These are phyloP conservation scores for Liasis olivaceus DNA, from an alignment of 2,797 vertebrate genomes.

Conservation along the genomic window DNA sequence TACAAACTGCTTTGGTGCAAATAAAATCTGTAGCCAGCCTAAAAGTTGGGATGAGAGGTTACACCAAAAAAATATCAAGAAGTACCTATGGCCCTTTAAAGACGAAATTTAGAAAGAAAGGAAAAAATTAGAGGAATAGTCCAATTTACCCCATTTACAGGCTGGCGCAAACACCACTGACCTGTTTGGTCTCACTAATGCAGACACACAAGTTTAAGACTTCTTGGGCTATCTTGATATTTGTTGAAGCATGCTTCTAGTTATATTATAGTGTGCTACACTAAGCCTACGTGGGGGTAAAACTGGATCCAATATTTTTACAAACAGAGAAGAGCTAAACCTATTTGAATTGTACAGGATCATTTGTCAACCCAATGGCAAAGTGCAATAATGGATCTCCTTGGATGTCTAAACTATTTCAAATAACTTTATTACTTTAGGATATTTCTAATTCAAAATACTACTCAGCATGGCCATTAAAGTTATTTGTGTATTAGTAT, in stretches of 20 bases:
- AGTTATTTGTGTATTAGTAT: neutral
- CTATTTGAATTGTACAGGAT: neutral
- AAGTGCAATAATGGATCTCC: neutral
- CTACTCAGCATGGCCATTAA: neutral
- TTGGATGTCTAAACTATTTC: neutral
- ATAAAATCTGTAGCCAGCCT: neutral
- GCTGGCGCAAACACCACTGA: neutral
- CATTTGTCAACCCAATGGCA: neutral
- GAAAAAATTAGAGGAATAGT: neutral
- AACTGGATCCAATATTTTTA: neutral
- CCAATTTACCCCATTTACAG: neutral
- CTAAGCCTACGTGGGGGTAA: neutral
- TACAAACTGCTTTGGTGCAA: neutral
- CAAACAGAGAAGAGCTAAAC: neutral
- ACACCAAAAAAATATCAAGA: neutral
- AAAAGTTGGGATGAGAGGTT: neutral
- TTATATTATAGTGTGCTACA: neutral
- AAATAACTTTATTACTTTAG: neutral
- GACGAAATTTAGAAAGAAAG: neutral
- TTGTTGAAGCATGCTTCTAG: neutral
- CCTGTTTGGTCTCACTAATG: neutral
- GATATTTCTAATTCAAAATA: neutral
- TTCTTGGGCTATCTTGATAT: neutral
- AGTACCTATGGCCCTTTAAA: neutral
- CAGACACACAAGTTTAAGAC: neutral